Base-by-base conservation (phyloP, 2,113 vertebrate genomes). In the Eudyptes chrysolophus region DNA sequence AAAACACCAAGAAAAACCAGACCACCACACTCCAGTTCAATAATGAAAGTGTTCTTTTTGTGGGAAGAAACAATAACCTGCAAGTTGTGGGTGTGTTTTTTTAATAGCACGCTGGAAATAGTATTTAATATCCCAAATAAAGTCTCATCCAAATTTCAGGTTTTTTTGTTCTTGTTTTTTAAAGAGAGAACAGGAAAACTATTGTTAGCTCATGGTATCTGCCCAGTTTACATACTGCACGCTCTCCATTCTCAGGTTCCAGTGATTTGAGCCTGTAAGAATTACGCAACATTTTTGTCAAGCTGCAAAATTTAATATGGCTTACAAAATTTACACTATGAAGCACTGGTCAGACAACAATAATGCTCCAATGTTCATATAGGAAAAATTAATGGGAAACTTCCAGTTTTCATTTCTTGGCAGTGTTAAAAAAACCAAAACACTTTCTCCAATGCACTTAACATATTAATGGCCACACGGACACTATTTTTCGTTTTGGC, bases 381-480 rank as follows among this genome's bases (percentile, higher is more conserved):
- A 55, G 13, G 10, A 66, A 87, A 89, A 94, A 84, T 5, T 7
- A 57, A 69, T 6, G 17, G 13, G 30, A 79, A 76, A 40, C 8
- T 44, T 62, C 8, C 34, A 18, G 29, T 11, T 84, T 76, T 71
- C 13, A 18, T 18, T 70, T 77, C n/a, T 57, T 69, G 32, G 69
- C 24, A 52, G 7, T 8, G 6, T 12, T 6, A 72, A n/a, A 36
- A 26, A 24, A 10, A 8, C 22, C 2, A 38, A 38, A 1, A 1
- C 20, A 12, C 57, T 90, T 90, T 68, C n/a, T 46, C 17, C 55
- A 68, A 8, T 3, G 3, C 9, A 81, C 6, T 46, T 18, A 61
- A 64, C 12, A 24, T 2, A 51, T 7, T 32, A 71, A 79, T 1
- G 54, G n/a, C 16, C 14, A 80, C 36, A 76, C 0, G 3, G 52